phyloP scores from a whole-genome alignment of 2,888 invertebrate genomes.

The Penaeus monodon region DNA sequence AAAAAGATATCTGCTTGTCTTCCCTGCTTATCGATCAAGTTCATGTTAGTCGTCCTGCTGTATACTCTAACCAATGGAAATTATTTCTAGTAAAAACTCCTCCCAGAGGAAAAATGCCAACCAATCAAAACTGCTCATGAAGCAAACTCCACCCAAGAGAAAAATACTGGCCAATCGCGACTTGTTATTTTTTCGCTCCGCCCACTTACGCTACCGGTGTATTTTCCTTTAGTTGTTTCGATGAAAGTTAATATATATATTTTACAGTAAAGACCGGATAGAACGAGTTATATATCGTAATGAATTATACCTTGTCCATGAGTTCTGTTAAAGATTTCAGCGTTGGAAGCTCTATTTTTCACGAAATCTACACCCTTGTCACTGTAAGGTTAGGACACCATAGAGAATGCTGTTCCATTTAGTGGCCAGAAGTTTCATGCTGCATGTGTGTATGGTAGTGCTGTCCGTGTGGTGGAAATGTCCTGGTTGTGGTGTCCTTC shows the following conservation, averaged over 20 bases:
- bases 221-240: slow-evolving; percentile 34
- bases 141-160: slow-evolving; percentile 36
- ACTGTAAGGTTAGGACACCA: no score
- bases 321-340: not conserved
- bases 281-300: no score
- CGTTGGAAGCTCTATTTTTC: no score
- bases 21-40: slow-evolving; percentile 34
- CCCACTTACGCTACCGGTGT: slow-evolving; percentile 21
- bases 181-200: slow-evolving; percentile 36
- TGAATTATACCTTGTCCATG: slow-evolving; percentile 6
- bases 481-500: no score
- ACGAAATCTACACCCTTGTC: no score
- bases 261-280: slow-evolving; percentile 15
- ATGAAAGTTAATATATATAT: slow-evolving; percentile 39
- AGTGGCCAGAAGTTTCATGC: no score
- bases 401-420: no score
- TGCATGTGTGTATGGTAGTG: no score
- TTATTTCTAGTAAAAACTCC: slow-evolving; percentile 28
- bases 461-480: no score
- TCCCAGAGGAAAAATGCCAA: slow-evolving; percentile 17
- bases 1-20: slow-evolving; percentile 7
- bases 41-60: slow-evolving; percentile 22
- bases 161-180: slow-evolving; percentile 37
- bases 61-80: slow-evolving; percentile 35
- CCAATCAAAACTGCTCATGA: slow-evolving; percentile 36